Base-by-base conservation (phyloP, 2,797 vertebrate genomes). In the Rhadinocentrus ornatus region DNA sequence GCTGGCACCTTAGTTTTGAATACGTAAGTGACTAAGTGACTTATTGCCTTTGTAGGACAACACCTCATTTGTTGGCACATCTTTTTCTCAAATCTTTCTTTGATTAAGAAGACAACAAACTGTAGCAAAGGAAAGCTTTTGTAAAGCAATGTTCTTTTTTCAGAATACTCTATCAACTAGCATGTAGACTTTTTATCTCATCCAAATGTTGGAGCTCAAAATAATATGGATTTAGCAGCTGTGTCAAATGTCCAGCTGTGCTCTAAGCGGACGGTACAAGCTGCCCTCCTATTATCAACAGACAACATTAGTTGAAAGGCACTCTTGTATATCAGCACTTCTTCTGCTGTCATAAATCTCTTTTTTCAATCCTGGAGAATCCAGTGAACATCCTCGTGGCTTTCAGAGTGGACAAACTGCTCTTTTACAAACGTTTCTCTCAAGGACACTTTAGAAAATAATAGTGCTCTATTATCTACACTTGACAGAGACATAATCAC, bases 381-480 rank as follows among this genome's bases (percentile, higher is more conserved):
- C 16, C 27, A 72, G 35, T 44, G 13, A 71, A 65, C 46, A 63
- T 58, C 24, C 61, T 82, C 12, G 58, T 34, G 58, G 10, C 62
- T 62, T 77, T 75, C 61, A 69, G 27, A 24, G 24, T 20, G 3
- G 62, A 41, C 26, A 16, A 69, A 64, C 22, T 50, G 55, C 62
- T 50, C 44, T 60, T 73, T 62, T 20, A 3, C 44, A 61, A 57
- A 44, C 56, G 66, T 8, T 55, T 76, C 65, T 73, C 64, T 72
- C 8, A 63, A 77, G 24, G 52, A 81, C 71, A 71, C 52, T 13
- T 26, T 20, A 70, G 12, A 66, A 58, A 65, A 73, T 16, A 22
- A 62, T 18, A 53, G 32, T 32, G 58, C 59, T 71, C 22, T 46
- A 26, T 35, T 26, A 56, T 35, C 53, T 35, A 64, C 57, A 73